Conservation (phyloP, 2,113 vertebrate genomes). For the Astatoreochromis straeleni region DNA sequence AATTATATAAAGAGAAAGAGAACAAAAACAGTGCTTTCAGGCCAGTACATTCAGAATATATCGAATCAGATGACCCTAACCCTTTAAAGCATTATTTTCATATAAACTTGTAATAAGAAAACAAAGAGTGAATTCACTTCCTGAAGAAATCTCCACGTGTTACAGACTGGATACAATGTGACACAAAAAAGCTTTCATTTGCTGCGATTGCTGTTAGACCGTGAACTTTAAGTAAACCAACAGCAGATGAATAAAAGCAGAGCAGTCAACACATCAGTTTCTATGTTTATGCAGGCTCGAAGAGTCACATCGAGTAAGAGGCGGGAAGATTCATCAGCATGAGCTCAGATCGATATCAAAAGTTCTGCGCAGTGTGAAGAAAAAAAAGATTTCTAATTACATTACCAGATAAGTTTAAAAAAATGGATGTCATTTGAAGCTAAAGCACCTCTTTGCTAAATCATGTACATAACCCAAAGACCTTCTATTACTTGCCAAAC, state of each 20-base stretch:
- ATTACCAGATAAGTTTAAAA: not conserved
- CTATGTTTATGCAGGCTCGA: not conserved
- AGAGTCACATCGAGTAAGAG: not conserved
- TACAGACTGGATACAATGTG: not conserved
- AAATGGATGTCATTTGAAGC: constrained; percentile 12
- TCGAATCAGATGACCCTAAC: not conserved
- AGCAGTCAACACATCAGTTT: not conserved
- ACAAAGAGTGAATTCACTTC: not conserved
- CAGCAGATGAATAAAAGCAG: not conserved
- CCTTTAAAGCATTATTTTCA: not conserved
- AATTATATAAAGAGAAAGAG: not conserved
- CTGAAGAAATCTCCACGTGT: not conserved
- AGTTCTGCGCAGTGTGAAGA: not conserved
- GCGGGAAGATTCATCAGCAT: not conserved
- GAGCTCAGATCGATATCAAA: constrained; percentile 10
- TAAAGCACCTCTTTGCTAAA: constrained; percentile 43
- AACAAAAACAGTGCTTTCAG: not conserved
- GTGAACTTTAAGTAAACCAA: not conserved
- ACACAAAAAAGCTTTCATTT: not conserved
- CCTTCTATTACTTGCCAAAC: constrained; percentile 45
- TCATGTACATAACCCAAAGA: constrained; percentile 51
- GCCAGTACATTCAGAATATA: not conserved
- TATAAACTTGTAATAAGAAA: not conserved
- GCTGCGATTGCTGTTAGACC: not conserved
- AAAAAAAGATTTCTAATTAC: constrained; percentile 25